Evolutionary conservation across 2,797 vertebrate genomes (phyloP), one percentile per base, ranked within the genome.

Genomic region (Acanthurus leucopareius): DNA sequence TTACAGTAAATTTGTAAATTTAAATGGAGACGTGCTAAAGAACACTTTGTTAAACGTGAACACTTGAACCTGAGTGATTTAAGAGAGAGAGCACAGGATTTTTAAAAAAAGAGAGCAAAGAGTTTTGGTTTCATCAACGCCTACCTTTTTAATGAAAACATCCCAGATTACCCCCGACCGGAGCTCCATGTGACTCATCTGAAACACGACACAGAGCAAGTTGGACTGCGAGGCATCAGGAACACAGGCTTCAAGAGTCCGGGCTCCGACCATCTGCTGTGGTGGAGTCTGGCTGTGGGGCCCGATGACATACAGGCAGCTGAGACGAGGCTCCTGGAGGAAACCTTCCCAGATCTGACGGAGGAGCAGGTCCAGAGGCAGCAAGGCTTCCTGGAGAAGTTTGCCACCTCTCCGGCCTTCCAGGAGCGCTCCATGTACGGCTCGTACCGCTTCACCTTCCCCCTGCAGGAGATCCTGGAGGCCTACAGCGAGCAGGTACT

Each of bases 341-440:
- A 49, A 0, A 71, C 20, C 0, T 80, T 13, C 75, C 80, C 85
- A 0, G 51, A 59, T 25, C 54, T 35, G 28, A 82, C 62, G 0
- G 20, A 44, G 49, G 76, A 63, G 15, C 80, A 81, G 66, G 35
- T 5, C n/a, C 3, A 4, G 6, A 48, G 0, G 5, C 82, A 84
- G 49, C 1, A 0, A 1, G 71, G 66, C 22, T 63, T 93, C 60
- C 81, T 93, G 59, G 5, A 64, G 15, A 53, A 32, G 20, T 93
- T 94, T 17, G 78, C 93, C 78, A 85, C 70, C 19, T 94, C 93
- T 1, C 90, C 90, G 0, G 86, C 87, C 57, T 94, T 94, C 54
- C 0, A 19, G 9, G 13, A 67, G 5, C 32, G 48, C 6, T 94
- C 93, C 79, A 82, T 83, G 2, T 73, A 88, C 63, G 92, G 93